phyloP scores from a whole-genome alignment of 2,888 invertebrate genomes.

The Pyralis farinalis region DNA sequence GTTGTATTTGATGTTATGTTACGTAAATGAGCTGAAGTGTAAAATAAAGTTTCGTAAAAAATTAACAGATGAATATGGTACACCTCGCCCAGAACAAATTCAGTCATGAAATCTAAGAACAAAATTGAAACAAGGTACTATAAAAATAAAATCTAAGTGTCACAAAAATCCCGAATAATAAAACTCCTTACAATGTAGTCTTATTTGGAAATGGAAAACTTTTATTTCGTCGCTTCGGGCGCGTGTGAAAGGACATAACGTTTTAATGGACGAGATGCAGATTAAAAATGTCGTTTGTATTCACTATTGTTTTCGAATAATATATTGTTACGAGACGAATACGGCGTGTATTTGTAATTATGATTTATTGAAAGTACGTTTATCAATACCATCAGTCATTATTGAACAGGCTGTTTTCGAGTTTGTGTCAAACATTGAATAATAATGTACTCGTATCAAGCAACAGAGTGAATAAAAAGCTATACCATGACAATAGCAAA shows the following conservation, averaged over 20 bases:
- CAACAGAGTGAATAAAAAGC: no score
- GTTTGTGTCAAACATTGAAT: no score
- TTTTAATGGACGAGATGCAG: slow-evolving; percentile 42
- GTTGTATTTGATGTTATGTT: no score
- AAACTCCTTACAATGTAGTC: background rate
- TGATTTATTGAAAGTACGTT: slow-evolving; percentile 14
- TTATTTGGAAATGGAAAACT: background rate
- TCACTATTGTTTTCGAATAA: slow-evolving; percentile 53
- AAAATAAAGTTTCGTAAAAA: no score
- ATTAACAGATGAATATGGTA: no score
- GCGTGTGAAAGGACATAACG: slow-evolving; percentile 4
- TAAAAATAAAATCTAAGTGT: background rate
- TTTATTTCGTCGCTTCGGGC: background rate
- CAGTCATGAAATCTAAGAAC: no score
- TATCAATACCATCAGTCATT: slow-evolving; percentile 1
- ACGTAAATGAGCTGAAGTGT: no score
- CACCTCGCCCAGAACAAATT: no score
- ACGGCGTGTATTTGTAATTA: slow-evolving; percentile 14
- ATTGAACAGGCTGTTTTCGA: background rate
- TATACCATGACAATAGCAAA: no score
- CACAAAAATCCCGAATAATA: background rate
- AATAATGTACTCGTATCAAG: no score
- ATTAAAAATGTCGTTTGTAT: slow-evolving; percentile 54
- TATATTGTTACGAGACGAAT: slow-evolving; percentile 17
- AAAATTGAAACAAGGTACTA: no score